phyloP scores from a whole-genome alignment of 2,113 vertebrate genomes.

The Zosterops pallidus region DNA sequence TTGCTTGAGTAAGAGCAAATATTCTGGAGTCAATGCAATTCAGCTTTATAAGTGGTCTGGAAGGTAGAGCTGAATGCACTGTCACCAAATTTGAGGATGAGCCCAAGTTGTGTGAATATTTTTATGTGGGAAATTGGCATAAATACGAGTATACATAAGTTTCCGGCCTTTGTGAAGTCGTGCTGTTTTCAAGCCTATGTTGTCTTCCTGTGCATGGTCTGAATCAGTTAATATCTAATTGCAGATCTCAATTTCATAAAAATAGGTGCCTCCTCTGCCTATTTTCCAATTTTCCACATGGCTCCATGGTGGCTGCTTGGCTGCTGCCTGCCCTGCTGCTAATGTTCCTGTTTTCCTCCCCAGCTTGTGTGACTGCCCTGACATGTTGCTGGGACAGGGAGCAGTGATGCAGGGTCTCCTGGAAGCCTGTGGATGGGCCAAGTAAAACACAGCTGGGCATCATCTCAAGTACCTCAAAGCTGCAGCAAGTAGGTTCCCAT shows the following conservation, averaged over 20 bases:
- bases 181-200: neutral
- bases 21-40: neutral
- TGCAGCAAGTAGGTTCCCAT: neutral
- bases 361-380: neutral
- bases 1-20: neutral
- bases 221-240: neutral
- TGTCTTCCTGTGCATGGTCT: neutral
- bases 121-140: neutral
- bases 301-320: neutral
- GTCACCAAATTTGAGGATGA: neutral
- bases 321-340: neutral
- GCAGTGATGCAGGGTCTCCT: neutral
- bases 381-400: neutral
- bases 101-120: neutral
- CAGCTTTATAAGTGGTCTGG: neutral
- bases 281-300: neutral
- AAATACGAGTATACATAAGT: neutral
- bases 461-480: neutral
- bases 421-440: neutral
- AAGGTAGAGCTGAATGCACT: neutral
- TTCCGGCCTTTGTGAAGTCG: constrained; percentile 4
- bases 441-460: constrained; percentile 1
- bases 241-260: neutral
- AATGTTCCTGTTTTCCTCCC: neutral
- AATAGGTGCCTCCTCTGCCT: neutral